phyloP scores from a whole-genome alignment of 1,140 invertebrate species.

The Ladona fulva region DNA sequence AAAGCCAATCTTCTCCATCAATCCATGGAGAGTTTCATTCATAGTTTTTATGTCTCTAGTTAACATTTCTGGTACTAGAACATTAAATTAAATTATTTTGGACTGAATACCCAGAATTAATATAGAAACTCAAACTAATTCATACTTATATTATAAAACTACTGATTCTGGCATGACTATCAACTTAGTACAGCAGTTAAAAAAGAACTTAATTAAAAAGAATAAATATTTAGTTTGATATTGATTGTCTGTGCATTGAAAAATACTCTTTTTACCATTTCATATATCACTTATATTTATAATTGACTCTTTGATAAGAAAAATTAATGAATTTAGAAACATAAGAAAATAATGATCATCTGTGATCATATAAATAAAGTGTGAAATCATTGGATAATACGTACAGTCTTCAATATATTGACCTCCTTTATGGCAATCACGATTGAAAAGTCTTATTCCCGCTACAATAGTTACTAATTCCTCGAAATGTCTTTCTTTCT shows the following conservation, averaged over 20 bases:
- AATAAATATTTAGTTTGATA: neutral
- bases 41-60: neutral
- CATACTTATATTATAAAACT: no score
- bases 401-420: conserved; percentile 56
- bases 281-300: no score
- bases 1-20: neutral
- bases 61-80: neutral
- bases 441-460: conserved; percentile 57
- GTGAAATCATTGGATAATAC: conserved; percentile 18
- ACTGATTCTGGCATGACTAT: no score
- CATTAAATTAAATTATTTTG: no score
- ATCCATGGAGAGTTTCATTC: neutral
- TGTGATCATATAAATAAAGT: no score
- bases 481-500: conserved; percentile 43
- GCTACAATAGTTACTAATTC: conserved; percentile 49
- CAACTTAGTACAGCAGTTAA: neutral
- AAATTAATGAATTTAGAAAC: no score
- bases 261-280: no score
- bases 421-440: conserved; percentile 53
- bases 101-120: neutral
- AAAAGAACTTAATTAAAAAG: no score
- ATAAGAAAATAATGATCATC: no score
- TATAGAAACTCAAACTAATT: neutral
- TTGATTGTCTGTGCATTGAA: neutral
- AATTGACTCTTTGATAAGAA: no score